phyloP scores from a whole-genome alignment of 2,797 vertebrate species.

The Rachycentron canadum region DNA sequence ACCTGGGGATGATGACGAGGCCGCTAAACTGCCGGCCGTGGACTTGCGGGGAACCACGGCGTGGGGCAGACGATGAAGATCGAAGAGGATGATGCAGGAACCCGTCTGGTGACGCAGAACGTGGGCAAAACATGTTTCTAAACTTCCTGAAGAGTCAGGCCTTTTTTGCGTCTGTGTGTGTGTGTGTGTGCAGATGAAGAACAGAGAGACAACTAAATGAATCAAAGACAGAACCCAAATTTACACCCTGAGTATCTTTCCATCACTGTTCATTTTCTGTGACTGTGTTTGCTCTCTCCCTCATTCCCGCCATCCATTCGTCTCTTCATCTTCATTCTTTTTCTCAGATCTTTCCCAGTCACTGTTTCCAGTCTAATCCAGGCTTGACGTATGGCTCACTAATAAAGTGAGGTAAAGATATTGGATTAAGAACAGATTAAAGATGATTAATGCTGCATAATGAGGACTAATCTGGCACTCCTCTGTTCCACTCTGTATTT shows the following conservation, averaged over 20 bases:
- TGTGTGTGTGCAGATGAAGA: too few relatives aligned
- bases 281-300: constrained; percentile 17
- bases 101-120: too few relatives aligned
- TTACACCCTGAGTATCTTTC: background rate
- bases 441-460: constrained; percentile 79
- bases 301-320: constrained; percentile 2
- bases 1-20: too few relatives aligned
- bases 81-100: too few relatives aligned
- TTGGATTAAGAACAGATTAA: constrained; percentile 83
- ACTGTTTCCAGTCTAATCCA: constrained; percentile 70
- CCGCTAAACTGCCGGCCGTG: too few relatives aligned
- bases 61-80: too few relatives aligned
- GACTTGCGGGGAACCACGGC: too few relatives aligned
- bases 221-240: too few relatives aligned
- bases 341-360: constrained; percentile 32
- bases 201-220: too few relatives aligned
- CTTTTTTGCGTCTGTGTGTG: too few relatives aligned
- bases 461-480: constrained; percentile 72
- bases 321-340: background rate
- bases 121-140: too few relatives aligned
- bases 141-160: too few relatives aligned
- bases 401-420: constrained; percentile 77
- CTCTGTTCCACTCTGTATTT: constrained; percentile 61
- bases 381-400: constrained; percentile 66
- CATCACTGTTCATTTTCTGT: background rate